Evolutionary conservation across 1,140 invertebrate genomes (phyloP).

Genomic region (Pseudomyrmex pallidus): DNA sequence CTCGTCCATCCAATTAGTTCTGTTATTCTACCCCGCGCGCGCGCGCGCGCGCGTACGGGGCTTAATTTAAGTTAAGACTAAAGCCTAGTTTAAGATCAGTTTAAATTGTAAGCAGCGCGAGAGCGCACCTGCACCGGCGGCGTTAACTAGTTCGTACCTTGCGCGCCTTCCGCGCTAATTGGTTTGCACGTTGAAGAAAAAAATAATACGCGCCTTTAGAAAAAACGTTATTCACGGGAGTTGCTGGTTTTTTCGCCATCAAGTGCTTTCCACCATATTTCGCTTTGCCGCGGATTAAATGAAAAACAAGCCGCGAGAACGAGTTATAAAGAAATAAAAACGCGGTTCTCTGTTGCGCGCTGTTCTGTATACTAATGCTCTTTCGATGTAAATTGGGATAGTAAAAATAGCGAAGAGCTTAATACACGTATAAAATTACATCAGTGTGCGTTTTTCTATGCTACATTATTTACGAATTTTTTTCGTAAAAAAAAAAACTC

Average conservation of each 20-base stretch:
- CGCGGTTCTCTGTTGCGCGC: neutral
- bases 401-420: neutral
- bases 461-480: neutral
- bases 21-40: slow-evolving; percentile 51
- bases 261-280: slow-evolving; percentile 43
- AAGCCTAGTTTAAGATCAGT: slow-evolving; percentile 59
- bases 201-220: slow-evolving; percentile 55
- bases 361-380: slow-evolving; percentile 10
- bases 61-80: slow-evolving; percentile 56
- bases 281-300: slow-evolving; percentile 43
- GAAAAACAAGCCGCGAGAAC: slow-evolving; percentile 31
- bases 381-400: slow-evolving; percentile 9
- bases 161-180: slow-evolving; percentile 37
- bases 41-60: neutral
- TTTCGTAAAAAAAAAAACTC: neutral
- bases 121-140: slow-evolving; percentile 59
- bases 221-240: slow-evolving; percentile 49
- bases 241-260: slow-evolving; percentile 35
- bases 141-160: slow-evolving; percentile 58
- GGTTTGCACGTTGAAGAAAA: slow-evolving; percentile 49
- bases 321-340: slow-evolving; percentile 44
- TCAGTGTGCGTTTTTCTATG: neutral
- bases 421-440: no score
- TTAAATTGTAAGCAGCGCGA: slow-evolving; percentile 53
- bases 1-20: slow-evolving; percentile 57